These are phyloP conservation scores for Pocillopora meandrina DNA, from an alignment of 92 coral and sea anemone species.

Conservation along the genomic window DNA sequence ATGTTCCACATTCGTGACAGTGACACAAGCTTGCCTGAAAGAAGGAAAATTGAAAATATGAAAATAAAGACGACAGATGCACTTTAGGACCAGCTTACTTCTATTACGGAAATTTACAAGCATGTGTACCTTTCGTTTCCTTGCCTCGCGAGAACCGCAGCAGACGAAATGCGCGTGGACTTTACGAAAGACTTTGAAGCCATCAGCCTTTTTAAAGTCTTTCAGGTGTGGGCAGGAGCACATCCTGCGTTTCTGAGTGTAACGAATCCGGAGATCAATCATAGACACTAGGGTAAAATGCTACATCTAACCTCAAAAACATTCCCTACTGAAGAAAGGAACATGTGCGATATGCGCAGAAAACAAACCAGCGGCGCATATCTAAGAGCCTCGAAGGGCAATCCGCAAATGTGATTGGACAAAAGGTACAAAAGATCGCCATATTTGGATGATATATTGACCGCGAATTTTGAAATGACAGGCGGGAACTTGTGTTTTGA, in stretches of 20 bases:
- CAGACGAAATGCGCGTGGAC: slow-evolving; percentile 86
- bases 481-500: slow-evolving; percentile 12
- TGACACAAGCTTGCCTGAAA: slow-evolving; percentile 77
- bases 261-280: slow-evolving; percentile 36
- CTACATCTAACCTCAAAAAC: slow-evolving; percentile 18
- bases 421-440: slow-evolving; percentile 49
- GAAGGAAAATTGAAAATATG: slow-evolving; percentile 21
- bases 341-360: slow-evolving; percentile 84
- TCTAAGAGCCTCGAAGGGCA: slow-evolving; percentile 12
- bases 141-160: slow-evolving; percentile 88
- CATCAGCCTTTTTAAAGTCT: slow-evolving; percentile 84
- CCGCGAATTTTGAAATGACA: slow-evolving; percentile 58
- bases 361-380: slow-evolving; percentile 37
- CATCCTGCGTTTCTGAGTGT: slow-evolving; percentile 56
- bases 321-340: slow-evolving; percentile 42
- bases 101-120: slow-evolving; percentile 38
- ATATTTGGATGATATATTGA: slow-evolving; percentile 50
- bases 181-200: slow-evolving; percentile 89
- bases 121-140: slow-evolving; percentile 90
- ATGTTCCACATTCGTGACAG: slow-evolving; percentile 96
- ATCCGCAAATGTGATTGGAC: slow-evolving; percentile 52
- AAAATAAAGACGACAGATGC: slow-evolving; percentile 1
- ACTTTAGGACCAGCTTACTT: neutral
- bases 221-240: slow-evolving; percentile 85
- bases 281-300: slow-evolving; percentile 37